Percentiles rank a stretch among this genome's conserved stretches.
Evolutionary conservation across 2,797 vertebrate genomes (phyloP).

Genomic region (Urosaurus nigricauda): DNA sequence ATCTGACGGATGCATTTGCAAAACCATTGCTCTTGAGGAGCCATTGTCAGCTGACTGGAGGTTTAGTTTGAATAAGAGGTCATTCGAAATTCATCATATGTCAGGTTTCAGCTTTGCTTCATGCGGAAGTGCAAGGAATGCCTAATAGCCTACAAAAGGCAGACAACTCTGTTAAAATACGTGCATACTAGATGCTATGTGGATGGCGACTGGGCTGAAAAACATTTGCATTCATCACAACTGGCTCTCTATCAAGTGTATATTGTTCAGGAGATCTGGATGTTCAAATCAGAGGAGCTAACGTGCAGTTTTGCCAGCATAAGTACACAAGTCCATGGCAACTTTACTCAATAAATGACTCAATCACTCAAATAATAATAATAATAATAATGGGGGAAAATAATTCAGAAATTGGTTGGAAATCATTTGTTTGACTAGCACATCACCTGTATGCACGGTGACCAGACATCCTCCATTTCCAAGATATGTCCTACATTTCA

Average conservation of each 20-base stretch:
- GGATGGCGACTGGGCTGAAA: rapidly evolving
- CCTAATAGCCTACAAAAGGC: not conserved
- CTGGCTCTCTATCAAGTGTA: not conserved
- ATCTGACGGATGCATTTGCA: slow-evolving; percentile 50
- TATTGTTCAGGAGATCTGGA: not conserved
- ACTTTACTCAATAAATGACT: slow-evolving; percentile 48
- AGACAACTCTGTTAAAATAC: not conserved
- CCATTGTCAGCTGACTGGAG: slow-evolving; percentile 49
- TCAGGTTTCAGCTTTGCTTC: not conserved
- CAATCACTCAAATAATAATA: slow-evolving; percentile 33
- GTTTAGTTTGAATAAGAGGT: slow-evolving; percentile 19
- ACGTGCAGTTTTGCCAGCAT: slow-evolving; percentile 37
- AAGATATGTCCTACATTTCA: no score
- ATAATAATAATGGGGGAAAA: not conserved
- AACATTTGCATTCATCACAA: rapidly evolving
- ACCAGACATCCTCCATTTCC: no score
- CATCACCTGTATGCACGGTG: slow-evolving; percentile 26
- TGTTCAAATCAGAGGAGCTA: not conserved
- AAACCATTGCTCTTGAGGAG: slow-evolving; percentile 52
- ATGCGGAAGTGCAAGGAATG: not conserved
- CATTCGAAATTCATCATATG: not conserved
- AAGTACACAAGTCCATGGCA: slow-evolving; percentile 49
- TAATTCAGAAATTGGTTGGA: slow-evolving; percentile 23
- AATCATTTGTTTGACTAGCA: slow-evolving; percentile 18
- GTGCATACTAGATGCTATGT: rapidly evolving